These are phyloP conservation scores for Trididemnum miniatum DNA, from an alignment of 23 tunicate genomes.

Conservation along the genomic window DNA sequence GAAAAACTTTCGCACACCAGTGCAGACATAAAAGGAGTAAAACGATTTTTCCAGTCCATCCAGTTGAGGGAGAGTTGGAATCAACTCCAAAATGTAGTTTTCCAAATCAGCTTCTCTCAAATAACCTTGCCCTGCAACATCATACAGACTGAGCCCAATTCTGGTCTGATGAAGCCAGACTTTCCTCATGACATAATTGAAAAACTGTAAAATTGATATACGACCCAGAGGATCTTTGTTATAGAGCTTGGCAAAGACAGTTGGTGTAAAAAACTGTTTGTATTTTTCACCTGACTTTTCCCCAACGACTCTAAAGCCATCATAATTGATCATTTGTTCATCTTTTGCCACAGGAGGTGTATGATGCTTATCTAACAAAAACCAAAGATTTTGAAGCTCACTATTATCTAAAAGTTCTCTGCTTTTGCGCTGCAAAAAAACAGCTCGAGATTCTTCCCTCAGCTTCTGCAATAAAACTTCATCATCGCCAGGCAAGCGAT, in stretches of 20 bases:
- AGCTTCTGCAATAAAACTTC: slow-evolving; percentile 83
- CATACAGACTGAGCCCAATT: slow-evolving; percentile 95
- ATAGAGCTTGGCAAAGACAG: slow-evolving; percentile 73
- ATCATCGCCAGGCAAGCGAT: slow-evolving; percentile 86
- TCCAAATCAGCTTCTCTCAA: slow-evolving; percentile 96
- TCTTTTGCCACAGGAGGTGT: slow-evolving; percentile 68
- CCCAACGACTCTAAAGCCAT: slow-evolving; percentile 65
- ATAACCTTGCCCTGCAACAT: slow-evolving; percentile 97
- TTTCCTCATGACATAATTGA: slow-evolving; percentile 99
- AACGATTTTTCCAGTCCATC: slow-evolving; percentile 97
- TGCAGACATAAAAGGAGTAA: slow-evolving; percentile 98
- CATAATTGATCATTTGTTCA: slow-evolving; percentile 95
- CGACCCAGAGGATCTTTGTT: slow-evolving; percentile 89
- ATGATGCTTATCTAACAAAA: slow-evolving; percentile 87
- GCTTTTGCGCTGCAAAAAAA: slow-evolving; percentile 94
- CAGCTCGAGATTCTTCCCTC: slow-evolving; percentile 98
- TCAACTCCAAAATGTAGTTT: slow-evolving; percentile 95
- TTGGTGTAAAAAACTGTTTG: slow-evolving; percentile 79
- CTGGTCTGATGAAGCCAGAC: slow-evolving; percentile 99
- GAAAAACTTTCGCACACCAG: slow-evolving; percentile 98
- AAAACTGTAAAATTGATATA: slow-evolving; percentile 94
- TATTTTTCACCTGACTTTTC: slow-evolving; percentile 77
- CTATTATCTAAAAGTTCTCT: slow-evolving; percentile 94
- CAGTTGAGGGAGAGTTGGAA: slow-evolving; percentile 97
- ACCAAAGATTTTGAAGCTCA: slow-evolving; percentile 97